phyloP scores from a whole-genome alignment of 2,797 vertebrate genomes.

The Enteromius paludinosus region DNA sequence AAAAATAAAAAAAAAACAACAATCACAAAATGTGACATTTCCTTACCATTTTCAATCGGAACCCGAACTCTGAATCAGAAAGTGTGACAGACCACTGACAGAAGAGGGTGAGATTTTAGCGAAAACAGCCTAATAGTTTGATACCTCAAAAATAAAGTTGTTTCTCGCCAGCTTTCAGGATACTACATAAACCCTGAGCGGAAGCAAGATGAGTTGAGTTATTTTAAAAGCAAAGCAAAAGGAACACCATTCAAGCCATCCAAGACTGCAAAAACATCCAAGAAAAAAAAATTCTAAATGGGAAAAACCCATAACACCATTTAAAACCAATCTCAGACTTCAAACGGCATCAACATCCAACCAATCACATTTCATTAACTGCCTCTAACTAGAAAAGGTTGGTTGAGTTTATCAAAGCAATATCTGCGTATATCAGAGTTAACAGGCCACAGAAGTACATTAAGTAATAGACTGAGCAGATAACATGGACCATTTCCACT shows the following conservation, averaged over 20 bases:
- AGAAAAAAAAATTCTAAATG: not conserved
- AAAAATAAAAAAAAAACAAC: too few relatives aligned
- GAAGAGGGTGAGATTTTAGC: not conserved
- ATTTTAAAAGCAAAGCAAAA: slow-evolving; percentile 4
- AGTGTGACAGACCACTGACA: not conserved
- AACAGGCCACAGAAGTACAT: slow-evolving; percentile 42
- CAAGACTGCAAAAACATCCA: not conserved
- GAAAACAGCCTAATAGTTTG: not conserved
- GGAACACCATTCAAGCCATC: not conserved
- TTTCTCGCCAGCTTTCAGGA: not conserved
- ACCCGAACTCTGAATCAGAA: not conserved
- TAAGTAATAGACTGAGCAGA: slow-evolving; percentile 44
- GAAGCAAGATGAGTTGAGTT: not conserved
- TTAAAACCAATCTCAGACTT: slow-evolving; percentile 11
- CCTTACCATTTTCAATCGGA: not conserved
- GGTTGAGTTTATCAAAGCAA: slow-evolving; percentile 28
- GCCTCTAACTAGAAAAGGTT: slow-evolving; percentile 9
- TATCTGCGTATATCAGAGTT: slow-evolving; percentile 26
- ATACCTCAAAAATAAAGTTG: not conserved
- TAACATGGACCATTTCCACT: slow-evolving; percentile 39
- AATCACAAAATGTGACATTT: not conserved
- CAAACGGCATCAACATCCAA: slow-evolving; percentile 9
- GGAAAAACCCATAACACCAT: slow-evolving; percentile 8
- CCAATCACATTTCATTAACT: slow-evolving; percentile 31
- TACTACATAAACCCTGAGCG: not conserved